A percentile compares a stretch with the other conserved stretches of the same genome.
These are phyloP conservation scores for Neopelma chrysocephalum DNA, from an alignment of 2,797 vertebrate species.

Conservation along the genomic window DNA sequence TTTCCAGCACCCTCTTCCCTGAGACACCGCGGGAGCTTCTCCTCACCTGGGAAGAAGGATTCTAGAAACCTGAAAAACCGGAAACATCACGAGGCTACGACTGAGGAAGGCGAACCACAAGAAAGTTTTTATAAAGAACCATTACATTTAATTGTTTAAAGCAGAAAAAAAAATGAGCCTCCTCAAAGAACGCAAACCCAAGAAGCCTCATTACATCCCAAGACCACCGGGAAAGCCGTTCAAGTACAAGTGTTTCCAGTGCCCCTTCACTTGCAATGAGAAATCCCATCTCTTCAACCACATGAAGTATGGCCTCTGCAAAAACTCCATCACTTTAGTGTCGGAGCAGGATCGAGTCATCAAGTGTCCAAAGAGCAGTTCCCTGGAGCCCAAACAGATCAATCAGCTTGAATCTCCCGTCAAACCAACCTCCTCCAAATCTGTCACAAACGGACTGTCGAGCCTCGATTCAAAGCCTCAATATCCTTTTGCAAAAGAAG, in stretches of 20 bases:
- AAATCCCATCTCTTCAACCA: slow-evolving; percentile 99
- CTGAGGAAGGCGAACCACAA: slow-evolving; percentile 6
- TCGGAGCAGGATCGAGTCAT: slow-evolving; percentile 86
- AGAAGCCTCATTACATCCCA: slow-evolving; percentile 98
- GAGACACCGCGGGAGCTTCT: not conserved
- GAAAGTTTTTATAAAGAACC: not conserved
- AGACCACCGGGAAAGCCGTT: slow-evolving; percentile 95
- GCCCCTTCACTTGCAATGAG: slow-evolving; percentile 98
- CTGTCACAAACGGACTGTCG: slow-evolving; percentile 52
- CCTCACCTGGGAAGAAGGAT: slow-evolving; percentile 11
- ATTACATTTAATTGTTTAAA: slow-evolving; percentile 12
- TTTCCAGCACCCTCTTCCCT: not conserved
- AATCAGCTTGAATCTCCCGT: slow-evolving; percentile 54
- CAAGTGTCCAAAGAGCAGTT: slow-evolving; percentile 79
- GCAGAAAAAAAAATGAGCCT: slow-evolving; percentile 83
- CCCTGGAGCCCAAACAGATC: slow-evolving; percentile 66
- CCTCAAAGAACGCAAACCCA: slow-evolving; percentile 91
- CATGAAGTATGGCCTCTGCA: slow-evolving; percentile 98
- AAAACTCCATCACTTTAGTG: slow-evolving; percentile 94
- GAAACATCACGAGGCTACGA: slow-evolving; percentile 10
- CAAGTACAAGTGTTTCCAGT: slow-evolving; percentile 99
- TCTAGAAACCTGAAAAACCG: slow-evolving; percentile 50
- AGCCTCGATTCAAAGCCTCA: slow-evolving; percentile 64
- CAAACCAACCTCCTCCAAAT: slow-evolving; percentile 67
- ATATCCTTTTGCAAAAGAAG: slow-evolving; percentile 71